Evolutionary conservation across 2,113 vertebrate genomes (phyloP).

Genomic region (Zosterops lateralis): DNA sequence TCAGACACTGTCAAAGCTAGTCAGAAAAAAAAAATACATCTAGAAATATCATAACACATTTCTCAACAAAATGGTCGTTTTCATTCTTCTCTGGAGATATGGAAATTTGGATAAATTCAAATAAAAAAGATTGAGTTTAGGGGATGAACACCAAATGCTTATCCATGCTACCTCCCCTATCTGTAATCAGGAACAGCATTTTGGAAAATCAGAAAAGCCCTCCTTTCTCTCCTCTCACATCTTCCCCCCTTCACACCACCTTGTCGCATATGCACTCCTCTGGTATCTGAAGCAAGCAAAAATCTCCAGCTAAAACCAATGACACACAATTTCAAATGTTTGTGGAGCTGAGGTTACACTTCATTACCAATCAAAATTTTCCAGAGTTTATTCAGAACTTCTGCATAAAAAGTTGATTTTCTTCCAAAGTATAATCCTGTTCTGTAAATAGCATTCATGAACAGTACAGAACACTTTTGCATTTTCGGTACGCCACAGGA

Average conservation of each 20-base stretch:
- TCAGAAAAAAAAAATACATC: not conserved
- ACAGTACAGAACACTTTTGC: not conserved
- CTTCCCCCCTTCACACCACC: not conserved
- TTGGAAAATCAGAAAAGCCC: not conserved
- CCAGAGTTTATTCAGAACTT: not conserved
- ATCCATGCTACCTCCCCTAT: not conserved
- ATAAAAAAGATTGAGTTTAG: not conserved
- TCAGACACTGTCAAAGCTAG: not conserved
- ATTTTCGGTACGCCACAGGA: not conserved
- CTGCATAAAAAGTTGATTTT: not conserved
- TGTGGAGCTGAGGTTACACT: not conserved
- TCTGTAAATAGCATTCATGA: not conserved
- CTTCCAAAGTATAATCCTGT: not conserved
- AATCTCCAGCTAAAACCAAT: not conserved
- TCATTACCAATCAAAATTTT: not conserved
- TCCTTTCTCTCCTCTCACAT: not conserved
- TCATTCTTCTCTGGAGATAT: constrained; percentile 1
- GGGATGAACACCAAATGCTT: not conserved
- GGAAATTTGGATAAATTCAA: not conserved
- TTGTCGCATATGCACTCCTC: not conserved
- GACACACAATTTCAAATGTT: not conserved
- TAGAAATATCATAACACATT: constrained; percentile 7
- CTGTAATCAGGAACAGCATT: not conserved
- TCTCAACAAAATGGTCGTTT: constrained; percentile 5
- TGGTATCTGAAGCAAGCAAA: not conserved